These are phyloP conservation scores for Agrenia bidenticulata DNA, from an alignment of 2,888 invertebrate genomes.

Conservation along the genomic window DNA sequence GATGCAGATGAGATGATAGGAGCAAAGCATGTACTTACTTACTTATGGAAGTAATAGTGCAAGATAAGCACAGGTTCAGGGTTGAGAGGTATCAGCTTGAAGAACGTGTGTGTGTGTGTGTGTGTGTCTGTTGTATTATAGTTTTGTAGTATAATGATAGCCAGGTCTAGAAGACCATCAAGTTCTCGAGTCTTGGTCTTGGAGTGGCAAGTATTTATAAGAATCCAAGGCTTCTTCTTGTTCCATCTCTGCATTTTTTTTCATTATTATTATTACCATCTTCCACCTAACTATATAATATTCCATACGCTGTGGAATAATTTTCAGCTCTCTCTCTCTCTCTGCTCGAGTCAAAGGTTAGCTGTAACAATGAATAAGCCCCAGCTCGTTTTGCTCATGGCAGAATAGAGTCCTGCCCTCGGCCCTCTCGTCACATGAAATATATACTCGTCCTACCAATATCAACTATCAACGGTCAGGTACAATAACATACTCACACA, in stretches of 20 bases:
- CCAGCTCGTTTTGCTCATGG: constrained; percentile 6
- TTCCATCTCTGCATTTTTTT: background rate
- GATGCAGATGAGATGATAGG: constrained; percentile 2
- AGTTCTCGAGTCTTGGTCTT: no score
- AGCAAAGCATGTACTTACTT: background rate
- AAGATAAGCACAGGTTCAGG: background rate
- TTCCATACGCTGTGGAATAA: background rate
- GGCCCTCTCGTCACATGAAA: constrained; percentile 5
- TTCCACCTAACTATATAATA: background rate
- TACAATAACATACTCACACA: no score
- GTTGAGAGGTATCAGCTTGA: no score
- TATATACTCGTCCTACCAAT: background rate
- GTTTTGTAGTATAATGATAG: constrained; percentile 5
- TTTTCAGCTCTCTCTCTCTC: constrained; percentile 1
- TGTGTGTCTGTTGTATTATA: background rate
- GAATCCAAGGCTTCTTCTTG: background rate
- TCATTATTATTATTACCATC: background rate
- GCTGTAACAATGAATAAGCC: constrained; percentile 7
- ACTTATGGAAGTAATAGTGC: no score
- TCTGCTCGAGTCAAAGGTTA: constrained; percentile 9
- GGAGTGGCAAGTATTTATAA: background rate
- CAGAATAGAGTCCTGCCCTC: constrained; percentile 6
- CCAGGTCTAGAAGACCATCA: background rate
- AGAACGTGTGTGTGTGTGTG: no score
- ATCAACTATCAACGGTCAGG: no score